Evolutionary conservation across 2,888 invertebrate species (phyloP), one percentile per base, ranked within the genome.

Genomic region (Brachypalpus laphriformis): DNA sequence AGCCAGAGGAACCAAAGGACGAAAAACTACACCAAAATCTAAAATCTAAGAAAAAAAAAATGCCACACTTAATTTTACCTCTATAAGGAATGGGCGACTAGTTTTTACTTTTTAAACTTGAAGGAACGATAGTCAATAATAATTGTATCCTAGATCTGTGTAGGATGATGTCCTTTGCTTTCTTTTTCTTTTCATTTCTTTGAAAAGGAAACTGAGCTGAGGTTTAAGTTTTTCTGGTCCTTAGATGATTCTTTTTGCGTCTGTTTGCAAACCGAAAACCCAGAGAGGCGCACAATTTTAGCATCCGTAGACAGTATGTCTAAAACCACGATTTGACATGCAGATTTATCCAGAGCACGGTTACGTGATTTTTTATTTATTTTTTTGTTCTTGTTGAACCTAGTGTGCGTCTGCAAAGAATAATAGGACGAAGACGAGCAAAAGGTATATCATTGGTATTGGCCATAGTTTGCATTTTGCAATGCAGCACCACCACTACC

Each of bases 351-450:
- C 78, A 45, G 47, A 68, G 31, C 20, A 65, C 28, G 42, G 14
- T 63, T 82, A 82, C 72, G 78, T 83, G 82, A 78, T 66, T 72
- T 56, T 59, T 59, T 72, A n/a, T n/a, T n/a, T n/a, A n/a, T n/a
- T n/a, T n/a, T n/a, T n/a, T 56, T 59, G 45, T 59, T 0, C 5
- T n/a, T 54, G 2, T 14, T 6, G 8, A 1, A 56, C 18, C n/a
- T 37, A 20, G 9, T 25, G 5, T 25, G 34, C 16, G 3, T 57
- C n/a, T 34, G 25, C 6, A 56, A 14, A 9, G 47, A 68, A 76
- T 74, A 56, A 74, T 66, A 61, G 49, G 63, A 74, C 59, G 56
- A 70, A 22, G 80, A 76, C 71, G 51, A 57, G 22, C 28, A 20
- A 57, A 70, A 63, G 74, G 71, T 77, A 70, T 63, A 77, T 70